These are phyloP conservation scores for Bradypodion pumilum DNA, from an alignment of 2,797 vertebrate species.

Conservation along the genomic window DNA sequence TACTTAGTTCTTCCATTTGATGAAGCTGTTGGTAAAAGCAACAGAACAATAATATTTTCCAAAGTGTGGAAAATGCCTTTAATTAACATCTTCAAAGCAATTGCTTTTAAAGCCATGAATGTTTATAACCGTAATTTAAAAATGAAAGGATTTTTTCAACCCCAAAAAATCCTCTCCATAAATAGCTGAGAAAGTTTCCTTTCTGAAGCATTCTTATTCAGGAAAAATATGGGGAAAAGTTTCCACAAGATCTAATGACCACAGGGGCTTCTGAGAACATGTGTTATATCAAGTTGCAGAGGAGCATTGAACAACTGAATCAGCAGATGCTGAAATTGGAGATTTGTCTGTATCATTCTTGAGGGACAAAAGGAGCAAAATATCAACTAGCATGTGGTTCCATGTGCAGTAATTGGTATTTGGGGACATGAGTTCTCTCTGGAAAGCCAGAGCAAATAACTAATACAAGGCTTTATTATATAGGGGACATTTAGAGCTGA, in stretches of 20 bases:
- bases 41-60: rapidly evolving
- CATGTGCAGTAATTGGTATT: background rate
- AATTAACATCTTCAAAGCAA: background rate
- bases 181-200: background rate
- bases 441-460: background rate
- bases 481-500: too few species aligned
- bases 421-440: constrained; percentile 12
- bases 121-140: background rate
- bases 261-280: background rate
- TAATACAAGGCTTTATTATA: background rate
- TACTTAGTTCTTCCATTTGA: constrained; percentile 18
- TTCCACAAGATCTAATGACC: background rate
- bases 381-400: background rate
- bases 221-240: background rate
- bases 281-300: background rate
- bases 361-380: background rate
- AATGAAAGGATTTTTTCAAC: background rate
- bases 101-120: constrained; percentile 5
- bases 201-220: constrained; percentile 10
- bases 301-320: background rate
- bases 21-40: constrained; percentile 17
- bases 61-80: constrained; percentile 1
- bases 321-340: background rate
- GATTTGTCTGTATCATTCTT: background rate
- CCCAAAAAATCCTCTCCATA: background rate